These are phyloP conservation scores for Ruditapes philippinarum DNA, from an alignment of 1,140 invertebrate genomes.

Conservation along the genomic window DNA sequence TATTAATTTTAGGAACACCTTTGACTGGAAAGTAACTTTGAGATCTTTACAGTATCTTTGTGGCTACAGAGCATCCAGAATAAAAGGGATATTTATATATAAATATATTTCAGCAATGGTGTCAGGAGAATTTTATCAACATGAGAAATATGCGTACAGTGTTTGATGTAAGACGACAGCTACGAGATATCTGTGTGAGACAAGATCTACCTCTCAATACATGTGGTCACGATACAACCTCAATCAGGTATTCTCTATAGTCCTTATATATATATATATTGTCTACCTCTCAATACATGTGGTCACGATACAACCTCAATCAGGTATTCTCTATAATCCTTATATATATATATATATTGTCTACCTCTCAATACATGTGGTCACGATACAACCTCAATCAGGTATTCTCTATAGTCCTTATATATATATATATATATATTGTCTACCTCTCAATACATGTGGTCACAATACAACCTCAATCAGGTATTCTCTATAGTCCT, in stretches of 20 bases:
- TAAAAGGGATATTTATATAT: constrained; percentile 40
- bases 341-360: no score
- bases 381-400: constrained; percentile 90
- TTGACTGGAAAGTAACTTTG: no score
- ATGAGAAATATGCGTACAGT: constrained; percentile 94
- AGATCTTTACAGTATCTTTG: background rate
- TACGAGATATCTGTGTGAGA: constrained; percentile 92
- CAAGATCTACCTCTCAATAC: constrained; percentile 90
- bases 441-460: no score
- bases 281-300: constrained; percentile 91
- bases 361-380: constrained; percentile 95
- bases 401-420: constrained; percentile 85
- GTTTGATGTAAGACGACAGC: constrained; percentile 93
- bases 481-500: constrained; percentile 86
- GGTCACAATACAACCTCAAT: constrained; percentile 91
- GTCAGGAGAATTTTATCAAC: constrained; percentile 96
- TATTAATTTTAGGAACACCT: no score
- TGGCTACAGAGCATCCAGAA: background rate
- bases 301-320: constrained; percentile 91
- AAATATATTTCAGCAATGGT: constrained; percentile 91
- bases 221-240: constrained; percentile 92
- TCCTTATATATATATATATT: no score
- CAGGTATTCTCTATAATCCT: constrained; percentile 86
- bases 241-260: constrained; percentile 89
- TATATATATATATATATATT: no score